Percentiles rank a stretch among this genome's conserved stretches.
These are phyloP conservation scores for Cephus pulcher DNA, from an alignment of 2,888 invertebrate species.

Conservation along the genomic window DNA sequence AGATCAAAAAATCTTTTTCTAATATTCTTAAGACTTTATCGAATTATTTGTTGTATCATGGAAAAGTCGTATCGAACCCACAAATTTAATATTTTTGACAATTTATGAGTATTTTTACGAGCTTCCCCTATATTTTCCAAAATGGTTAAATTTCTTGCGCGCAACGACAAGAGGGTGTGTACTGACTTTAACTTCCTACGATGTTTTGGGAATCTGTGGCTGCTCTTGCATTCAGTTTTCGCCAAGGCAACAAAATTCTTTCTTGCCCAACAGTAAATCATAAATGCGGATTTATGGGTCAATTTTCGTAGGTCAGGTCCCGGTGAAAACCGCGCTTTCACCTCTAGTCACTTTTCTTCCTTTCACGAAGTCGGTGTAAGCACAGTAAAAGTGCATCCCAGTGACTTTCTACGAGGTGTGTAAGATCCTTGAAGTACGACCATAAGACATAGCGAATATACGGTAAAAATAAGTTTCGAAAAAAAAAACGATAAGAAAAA, in stretches of 20 bases:
- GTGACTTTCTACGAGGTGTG: neutral
- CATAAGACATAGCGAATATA: neutral
- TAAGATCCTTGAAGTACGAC: neutral
- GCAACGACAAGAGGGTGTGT: neutral
- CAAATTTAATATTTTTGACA: neutral
- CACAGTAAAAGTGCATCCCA: neutral
- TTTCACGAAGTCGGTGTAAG: neutral
- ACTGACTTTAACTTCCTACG: constrained; percentile 15
- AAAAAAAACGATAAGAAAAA: neutral
- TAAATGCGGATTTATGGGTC: constrained; percentile 52
- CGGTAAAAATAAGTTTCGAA: neutral
- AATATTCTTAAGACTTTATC: neutral
- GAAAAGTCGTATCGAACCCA: neutral
- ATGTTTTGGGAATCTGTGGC: constrained; percentile 54
- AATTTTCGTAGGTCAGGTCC: constrained; percentile 27
- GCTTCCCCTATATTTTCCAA: constrained; percentile 19
- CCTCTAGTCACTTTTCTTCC: constrained; percentile 23
- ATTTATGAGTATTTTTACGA: neutral
- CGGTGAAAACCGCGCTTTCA: constrained; percentile 33
- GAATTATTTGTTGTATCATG: neutral
- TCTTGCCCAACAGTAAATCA: constrained; percentile 44
- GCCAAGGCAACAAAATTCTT: constrained; percentile 28
- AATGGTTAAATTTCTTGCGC: constrained; percentile 1
- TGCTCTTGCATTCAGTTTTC: constrained; percentile 37
- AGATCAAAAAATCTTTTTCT: neutral